Base-by-base conservation (phyloP, 2,113 vertebrate genomes). In the Hiodon alosoides region DNA sequence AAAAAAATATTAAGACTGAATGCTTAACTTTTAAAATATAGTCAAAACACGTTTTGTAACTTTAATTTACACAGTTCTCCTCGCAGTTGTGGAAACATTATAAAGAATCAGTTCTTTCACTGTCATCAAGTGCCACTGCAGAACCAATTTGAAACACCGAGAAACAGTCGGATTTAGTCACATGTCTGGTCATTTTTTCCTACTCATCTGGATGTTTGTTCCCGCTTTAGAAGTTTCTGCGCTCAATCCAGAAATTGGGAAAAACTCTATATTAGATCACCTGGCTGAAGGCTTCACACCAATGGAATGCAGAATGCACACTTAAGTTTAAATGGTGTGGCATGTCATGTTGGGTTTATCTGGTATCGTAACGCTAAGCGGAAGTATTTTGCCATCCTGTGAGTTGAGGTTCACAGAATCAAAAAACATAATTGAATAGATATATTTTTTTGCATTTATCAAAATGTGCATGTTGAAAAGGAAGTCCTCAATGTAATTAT, bases 101-200 rank as follows among this genome's bases (percentile, higher is more conserved):
- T 5, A 52, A 46, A 48, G 16, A 57, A 73, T 17, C 52, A 73
- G 54, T 73, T 65, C 50, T 53, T 71, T 73, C n/a, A 52, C 10
- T 73, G 50, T 7, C 13, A 64, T 65, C 72, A 64, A 73, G 54
- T 13, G 7, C 7, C 57, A 62, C 74, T 76, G 74, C 31, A 17
- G 62, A 75, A 76, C 31, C 67, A 14, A 70, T n/a, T 70, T 57
- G 17, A 52, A 31, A 70, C 1, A 50, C 48, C 5, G 48, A 73
- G 51, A 72, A 75, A 81, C 62, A 79, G 66, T 70, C 71, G 66
- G 67, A 52, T 74, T 76, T 68, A 72, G 50, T 77, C 75, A 53
- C 64, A 77, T 59, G 51, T 47, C 71, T 67, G 67, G 7, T 11
- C 46, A 54, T 77, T 69, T 67, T 17, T n/a, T 31, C 59, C 69